A percentile compares a stretch with the other conserved stretches of the same genome.
These are phyloP conservation scores for Leptogaster cylindrica DNA, from an alignment of 2,888 invertebrate species.

Conservation along the genomic window DNA sequence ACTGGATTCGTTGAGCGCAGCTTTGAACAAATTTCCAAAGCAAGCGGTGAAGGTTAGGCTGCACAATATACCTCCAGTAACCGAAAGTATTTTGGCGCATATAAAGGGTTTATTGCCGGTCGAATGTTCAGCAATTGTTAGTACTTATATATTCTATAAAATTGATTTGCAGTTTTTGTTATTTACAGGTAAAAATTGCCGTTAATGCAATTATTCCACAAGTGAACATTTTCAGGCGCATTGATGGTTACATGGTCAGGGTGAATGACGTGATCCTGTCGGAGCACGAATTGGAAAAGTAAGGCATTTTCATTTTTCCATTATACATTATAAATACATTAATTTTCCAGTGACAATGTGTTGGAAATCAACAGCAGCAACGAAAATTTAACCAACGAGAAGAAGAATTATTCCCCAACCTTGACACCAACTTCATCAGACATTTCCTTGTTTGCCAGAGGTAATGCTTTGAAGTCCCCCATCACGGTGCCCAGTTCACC, in stretches of 20 bases:
- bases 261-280: conserved; percentile 74
- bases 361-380: background rate
- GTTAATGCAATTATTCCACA: conserved; percentile 60
- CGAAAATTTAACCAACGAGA: background rate
- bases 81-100: conserved; percentile 64
- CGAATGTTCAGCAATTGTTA: conserved; percentile 61
- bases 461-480: conserved; percentile 8
- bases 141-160: background rate
- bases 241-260: conserved; percentile 70
- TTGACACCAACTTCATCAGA: too few species aligned
- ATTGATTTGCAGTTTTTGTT: background rate
- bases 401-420: conserved; percentile 21
- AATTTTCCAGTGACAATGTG: background rate
- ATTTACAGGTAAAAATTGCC: conserved; percentile 58
- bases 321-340: background rate
- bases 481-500: conserved; percentile 53
- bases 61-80: conserved; percentile 66
- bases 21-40: conserved; percentile 65
- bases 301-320: background rate
- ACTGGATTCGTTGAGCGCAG: conserved; percentile 64
- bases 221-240: conserved; percentile 75
- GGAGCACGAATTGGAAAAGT: conserved; percentile 67
- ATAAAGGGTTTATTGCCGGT: conserved; percentile 67
- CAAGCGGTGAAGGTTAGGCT: conserved; percentile 69
- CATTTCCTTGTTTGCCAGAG: too few species aligned